These are phyloP conservation scores for Amphiprion clarkii DNA, from an alignment of 2,797 vertebrate species.

Conservation along the genomic window DNA sequence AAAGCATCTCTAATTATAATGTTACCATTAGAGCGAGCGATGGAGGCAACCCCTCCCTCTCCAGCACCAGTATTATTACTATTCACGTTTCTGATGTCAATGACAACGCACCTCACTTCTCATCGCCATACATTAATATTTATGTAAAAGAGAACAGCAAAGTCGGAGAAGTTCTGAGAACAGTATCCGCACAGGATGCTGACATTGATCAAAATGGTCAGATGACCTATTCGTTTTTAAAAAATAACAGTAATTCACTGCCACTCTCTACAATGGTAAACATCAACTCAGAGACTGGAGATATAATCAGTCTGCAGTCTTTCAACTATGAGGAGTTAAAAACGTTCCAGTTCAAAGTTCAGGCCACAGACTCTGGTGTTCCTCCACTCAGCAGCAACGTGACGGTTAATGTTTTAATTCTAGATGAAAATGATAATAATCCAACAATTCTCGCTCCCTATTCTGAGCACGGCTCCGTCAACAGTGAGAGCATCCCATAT, in stretches of 20 bases:
- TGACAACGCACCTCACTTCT: slow-evolving; percentile 83
- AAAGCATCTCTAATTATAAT: slow-evolving; percentile 28
- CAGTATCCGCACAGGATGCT: slow-evolving; percentile 73
- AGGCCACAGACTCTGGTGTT: too few species aligned
- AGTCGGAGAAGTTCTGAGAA: slow-evolving; percentile 71
- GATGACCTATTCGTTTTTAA: slow-evolving; percentile 73
- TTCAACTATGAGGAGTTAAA: too few species aligned
- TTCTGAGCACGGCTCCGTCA: too few species aligned
- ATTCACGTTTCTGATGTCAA: slow-evolving; percentile 83
- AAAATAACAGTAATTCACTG: slow-evolving; percentile 9
- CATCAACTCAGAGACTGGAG: slow-evolving; percentile 69
- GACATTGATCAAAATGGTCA: slow-evolving; percentile 77
- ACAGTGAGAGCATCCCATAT: too few species aligned
- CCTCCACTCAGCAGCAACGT: too few species aligned
- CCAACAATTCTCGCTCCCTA: too few species aligned
- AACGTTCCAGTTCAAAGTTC: too few species aligned
- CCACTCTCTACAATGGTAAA: slow-evolving; percentile 53
- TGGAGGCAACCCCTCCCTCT: slow-evolving; percentile 73
- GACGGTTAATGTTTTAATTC: too few species aligned
- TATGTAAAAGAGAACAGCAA: slow-evolving; percentile 84
- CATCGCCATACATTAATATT: slow-evolving; percentile 64
- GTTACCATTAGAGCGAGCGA: slow-evolving; percentile 66
- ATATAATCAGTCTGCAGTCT: too few species aligned
- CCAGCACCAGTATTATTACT: slow-evolving; percentile 58
- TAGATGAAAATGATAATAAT: too few species aligned